These are phyloP conservation scores for Phacellophora camtschatica DNA, from an alignment of 30 jellyfish, hydroid and myxozoan species.

Conservation along the genomic window DNA sequence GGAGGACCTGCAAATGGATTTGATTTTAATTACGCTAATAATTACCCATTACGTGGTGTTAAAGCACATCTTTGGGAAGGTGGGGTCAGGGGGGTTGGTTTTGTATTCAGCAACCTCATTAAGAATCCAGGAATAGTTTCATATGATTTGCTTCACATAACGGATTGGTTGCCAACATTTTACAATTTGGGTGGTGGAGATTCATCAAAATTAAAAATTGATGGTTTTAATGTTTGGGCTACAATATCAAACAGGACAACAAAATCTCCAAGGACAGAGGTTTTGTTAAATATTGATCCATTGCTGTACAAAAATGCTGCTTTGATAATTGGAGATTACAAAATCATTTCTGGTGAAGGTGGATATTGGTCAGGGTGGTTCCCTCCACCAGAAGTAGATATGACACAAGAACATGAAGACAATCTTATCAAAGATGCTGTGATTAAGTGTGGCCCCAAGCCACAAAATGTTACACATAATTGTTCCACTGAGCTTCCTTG, in stretches of 20 bases:
- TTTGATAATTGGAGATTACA: constrained; percentile 79
- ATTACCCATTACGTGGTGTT: constrained; percentile 89
- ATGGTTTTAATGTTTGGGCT: constrained; percentile 81
- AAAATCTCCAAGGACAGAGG: constrained; percentile 81
- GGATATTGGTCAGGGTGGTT: constrained; percentile 90
- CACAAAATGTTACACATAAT: constrained; percentile 52
- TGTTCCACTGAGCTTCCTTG: constrained; percentile 59
- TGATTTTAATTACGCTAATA: constrained; percentile 87
- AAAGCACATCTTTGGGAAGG: constrained; percentile 95
- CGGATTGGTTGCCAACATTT: constrained; percentile 95
- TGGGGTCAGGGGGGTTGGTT: constrained; percentile 93
- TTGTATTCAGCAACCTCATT: constrained; percentile 72
- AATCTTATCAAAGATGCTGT: constrained; percentile 28
- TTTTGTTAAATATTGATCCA: constrained; percentile 86
- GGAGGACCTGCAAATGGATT: constrained; percentile 99
- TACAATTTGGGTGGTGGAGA: constrained; percentile 79
- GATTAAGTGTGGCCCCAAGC: constrained; percentile 69
- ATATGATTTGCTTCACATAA: constrained; percentile 70
- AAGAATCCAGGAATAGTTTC: constrained; percentile 79
- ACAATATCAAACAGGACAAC: constrained; percentile 3
- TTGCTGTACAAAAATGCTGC: constrained; percentile 76
- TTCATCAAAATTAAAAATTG: constrained; percentile 21
- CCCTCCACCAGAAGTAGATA: constrained; percentile 73
- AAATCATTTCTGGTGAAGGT: constrained; percentile 53
- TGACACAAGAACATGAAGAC: not conserved